These are phyloP conservation scores for Lymantria dispar DNA, from an alignment of 2,888 invertebrate species.

Conservation along the genomic window DNA sequence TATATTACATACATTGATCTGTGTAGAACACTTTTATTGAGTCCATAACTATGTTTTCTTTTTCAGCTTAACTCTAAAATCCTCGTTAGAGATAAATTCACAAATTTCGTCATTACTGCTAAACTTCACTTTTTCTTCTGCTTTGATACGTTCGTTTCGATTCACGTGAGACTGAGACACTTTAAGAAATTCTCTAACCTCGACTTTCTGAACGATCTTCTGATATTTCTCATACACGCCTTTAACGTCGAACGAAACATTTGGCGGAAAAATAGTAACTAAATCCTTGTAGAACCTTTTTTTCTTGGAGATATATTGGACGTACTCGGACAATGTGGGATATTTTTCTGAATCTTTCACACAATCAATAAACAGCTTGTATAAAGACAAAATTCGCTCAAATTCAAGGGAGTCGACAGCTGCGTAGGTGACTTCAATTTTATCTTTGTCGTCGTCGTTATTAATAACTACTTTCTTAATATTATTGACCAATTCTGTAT, in stretches of 20 bases:
- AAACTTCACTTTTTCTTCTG: background rate
- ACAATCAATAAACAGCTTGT: constrained; percentile 3
- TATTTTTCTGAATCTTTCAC: background rate
- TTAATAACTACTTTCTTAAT: background rate
- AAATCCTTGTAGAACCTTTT: background rate
- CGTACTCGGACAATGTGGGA: constrained; percentile 1
- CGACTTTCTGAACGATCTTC: background rate
- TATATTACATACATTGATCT: too few species aligned
- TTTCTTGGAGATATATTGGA: background rate
- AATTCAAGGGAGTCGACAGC: background rate
- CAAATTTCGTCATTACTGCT: background rate
- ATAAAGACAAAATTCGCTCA: background rate
- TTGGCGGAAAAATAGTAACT: background rate
- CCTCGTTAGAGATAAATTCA: background rate
- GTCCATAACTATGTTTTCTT: background rate
- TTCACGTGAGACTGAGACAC: background rate
- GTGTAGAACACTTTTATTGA: background rate
- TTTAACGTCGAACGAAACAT: background rate
- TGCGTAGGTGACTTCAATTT: background rate
- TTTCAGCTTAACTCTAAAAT: background rate
- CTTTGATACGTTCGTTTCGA: background rate
- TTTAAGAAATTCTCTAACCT: background rate
- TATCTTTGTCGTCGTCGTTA: background rate
- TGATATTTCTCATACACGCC: background rate
- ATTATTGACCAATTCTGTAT: background rate